Evolutionary conservation across 1,140 invertebrate genomes (phyloP), one percentile per base, ranked within the genome.

Genomic region (Neodiprion fabricii): DNA sequence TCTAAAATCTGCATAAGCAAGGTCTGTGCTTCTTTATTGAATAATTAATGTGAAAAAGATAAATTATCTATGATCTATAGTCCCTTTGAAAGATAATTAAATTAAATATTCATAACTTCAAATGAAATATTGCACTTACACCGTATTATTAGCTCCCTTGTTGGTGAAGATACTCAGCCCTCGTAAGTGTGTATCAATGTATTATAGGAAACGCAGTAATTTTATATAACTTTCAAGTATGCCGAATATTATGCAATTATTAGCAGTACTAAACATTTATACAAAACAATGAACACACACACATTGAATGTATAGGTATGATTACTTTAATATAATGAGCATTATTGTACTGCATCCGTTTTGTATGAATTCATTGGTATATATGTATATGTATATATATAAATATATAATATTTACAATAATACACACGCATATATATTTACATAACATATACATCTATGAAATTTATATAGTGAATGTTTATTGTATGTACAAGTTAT

Each of bases 321-420:
- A 40, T 40, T 40, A 21, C 17, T 21, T 21, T 21, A 40, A 40
- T 5, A 40, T 40, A 40, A 40, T 40, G 28, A 40, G 28, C 28
- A 40, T 40, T 61, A 61, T 61, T 61, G n/a, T 61, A 61, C 53
- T 61, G 53, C 53, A 61, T 61, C 53, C 11, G 53, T 61, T 61
- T 61, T 61, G 11, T 17, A 61, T 61, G 53, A 17, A 61, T 61
- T 61, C 53, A 61, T 61, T 12, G n/a, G 11, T 61, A 61, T 14
- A 12, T 12, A 11, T 12, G 11, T 61, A n/a, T 11, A 61, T 11
- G 11, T 61, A 61, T 12, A 8, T 12, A 7, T 61, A 61, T 11
- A 61, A 61, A 61, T 61, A 61, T 61, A 61, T n/a, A 40, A 40
- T 40, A 40, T 40, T 40, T 40, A 40, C 5, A 40, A 12, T 61